Base-by-base conservation (phyloP, 2,888 invertebrate genomes). In the Sinodicranocentrus sp. region DNA sequence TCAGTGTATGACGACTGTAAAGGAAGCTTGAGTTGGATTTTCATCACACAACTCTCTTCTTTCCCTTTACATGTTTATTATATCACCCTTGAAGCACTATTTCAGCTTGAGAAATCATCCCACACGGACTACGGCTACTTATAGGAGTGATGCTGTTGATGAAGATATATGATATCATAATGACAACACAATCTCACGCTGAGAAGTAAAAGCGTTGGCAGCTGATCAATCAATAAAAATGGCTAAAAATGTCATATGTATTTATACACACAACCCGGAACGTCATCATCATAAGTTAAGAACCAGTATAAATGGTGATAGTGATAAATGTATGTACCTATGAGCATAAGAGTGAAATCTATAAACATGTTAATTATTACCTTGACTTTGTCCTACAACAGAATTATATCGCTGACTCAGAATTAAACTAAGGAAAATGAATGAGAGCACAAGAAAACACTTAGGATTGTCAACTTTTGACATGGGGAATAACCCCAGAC, bases 381-480 rank as follows among this genome's bases (percentile, higher is more conserved):
- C 65, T 65, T 17, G 1, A 17, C 63, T 43, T 21, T 65, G 65
- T 65, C 65, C 65, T 65, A 65, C 39, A 1, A 65, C 65, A n/a
- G 65, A 65, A 21, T 21, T 25, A 54, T 1, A 52, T 8, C 5
- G 43, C 26, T 77, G 67, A 39, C 39, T 25, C 10, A 39, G 68
- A 23, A 21, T 23, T 43, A 54, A 25, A 48, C 21, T 57, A 39
- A 73, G 25, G 48, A 82, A 75, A 54, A 63, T 72, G 72, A 61
- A 23, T 39, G 57, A 79, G 21, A 82, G 61, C 75, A 82, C 68
- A 61, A 76, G 44, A 82, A 82, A 59, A 68, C 82, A 82, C 80
- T 80, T 82, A 25, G 67, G 23, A 21, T 28, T 72, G 59, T 39
- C 52, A 23, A 65, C 72, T 59, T 68, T 48, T 28, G 61, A 19